Base-by-base conservation (phyloP, 92 coral and sea anemone genomes). In the Phenganax marumi region DNA sequence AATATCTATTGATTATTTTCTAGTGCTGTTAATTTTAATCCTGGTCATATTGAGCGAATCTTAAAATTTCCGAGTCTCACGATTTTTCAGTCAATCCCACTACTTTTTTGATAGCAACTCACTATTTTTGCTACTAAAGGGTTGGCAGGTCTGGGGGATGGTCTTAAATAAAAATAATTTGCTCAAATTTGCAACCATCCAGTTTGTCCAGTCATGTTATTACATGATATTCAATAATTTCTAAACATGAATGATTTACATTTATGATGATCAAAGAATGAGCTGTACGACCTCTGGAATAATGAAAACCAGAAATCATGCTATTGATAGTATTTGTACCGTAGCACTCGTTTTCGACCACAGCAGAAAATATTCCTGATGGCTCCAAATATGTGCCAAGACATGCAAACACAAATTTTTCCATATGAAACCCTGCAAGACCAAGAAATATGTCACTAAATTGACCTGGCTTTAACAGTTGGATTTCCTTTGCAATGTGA, bases 361-460 rank as follows among this genome's bases (percentile, higher is more conserved):
- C 22, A 71, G 49, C 76, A 71, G 10, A 39, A 71, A 71, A 71
- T 46, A 71, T 71, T 71, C 76, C 76, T 10, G 76, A 71, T 13
- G 76, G 76, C 49, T 71, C 76, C 52, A 71, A 51, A 51, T 71
- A 71, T 18, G 76, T 47, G 53, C 76, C 76, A 71, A 71, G 76
- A 71, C 76, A 71, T 13, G 76, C 76, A 25, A 71, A 71, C 53
- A 71, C 76, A 47, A 71, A 46, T 18, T 39, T 71, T 33, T 71
- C 76, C 76, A 71, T 71, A 71, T 71, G 76, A 71, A 71, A 71
- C 57, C 75, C 75, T 26, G 52, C 75, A 26, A 70, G 75, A 46
- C 75, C 75, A 70, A 70, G 75, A 39, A 70, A 70, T 70, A 70
- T 70, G 53, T 78, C 49, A 33, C 60, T 22, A 54, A 54, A 56